phyloP scores from a whole-genome alignment of 2,113 vertebrate species.

The Spea bombifrons region DNA sequence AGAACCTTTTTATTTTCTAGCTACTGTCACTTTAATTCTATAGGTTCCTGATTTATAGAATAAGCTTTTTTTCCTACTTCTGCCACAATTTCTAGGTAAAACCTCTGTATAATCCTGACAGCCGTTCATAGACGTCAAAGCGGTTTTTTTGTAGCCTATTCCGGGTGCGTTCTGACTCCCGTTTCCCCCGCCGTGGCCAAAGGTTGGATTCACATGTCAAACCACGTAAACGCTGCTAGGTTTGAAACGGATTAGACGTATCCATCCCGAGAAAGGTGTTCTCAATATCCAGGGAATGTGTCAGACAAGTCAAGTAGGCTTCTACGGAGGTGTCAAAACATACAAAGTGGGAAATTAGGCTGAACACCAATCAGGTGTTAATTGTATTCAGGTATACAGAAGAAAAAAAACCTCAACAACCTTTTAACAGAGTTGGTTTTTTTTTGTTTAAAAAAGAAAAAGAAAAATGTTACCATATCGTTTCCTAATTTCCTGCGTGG shows the following conservation, averaged over 20 bases:
- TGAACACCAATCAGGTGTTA: conserved; percentile 50
- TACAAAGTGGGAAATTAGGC: conserved; percentile 44
- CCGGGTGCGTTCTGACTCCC: conserved; percentile 34
- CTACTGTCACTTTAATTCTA: neutral
- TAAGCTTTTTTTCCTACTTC: neutral
- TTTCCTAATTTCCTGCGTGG: no score
- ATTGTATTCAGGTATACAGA: conserved; percentile 49
- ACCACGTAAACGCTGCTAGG: conserved; percentile 32
- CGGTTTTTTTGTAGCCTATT: no score
- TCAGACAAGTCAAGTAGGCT: conserved; percentile 52
- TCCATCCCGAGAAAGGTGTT: conserved; percentile 34
- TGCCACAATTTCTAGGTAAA: neutral
- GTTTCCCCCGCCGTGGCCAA: conserved; percentile 1
- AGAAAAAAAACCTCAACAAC: conserved; percentile 18
- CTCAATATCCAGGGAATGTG: conserved; percentile 38
- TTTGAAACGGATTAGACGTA: conserved; percentile 26
- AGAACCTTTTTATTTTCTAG: neutral
- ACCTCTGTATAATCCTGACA: conserved; percentile 19
- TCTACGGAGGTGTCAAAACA: conserved; percentile 47
- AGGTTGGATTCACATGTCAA: conserved; percentile 38
- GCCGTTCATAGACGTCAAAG: conserved; percentile 31
- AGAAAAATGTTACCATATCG: no score
- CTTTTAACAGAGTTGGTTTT: conserved; percentile 47
- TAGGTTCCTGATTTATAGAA: neutral
- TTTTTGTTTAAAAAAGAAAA: neutral